Evolutionary conservation across 2,113 vertebrate species (phyloP).

Genomic region (Copsychus sechellarum): DNA sequence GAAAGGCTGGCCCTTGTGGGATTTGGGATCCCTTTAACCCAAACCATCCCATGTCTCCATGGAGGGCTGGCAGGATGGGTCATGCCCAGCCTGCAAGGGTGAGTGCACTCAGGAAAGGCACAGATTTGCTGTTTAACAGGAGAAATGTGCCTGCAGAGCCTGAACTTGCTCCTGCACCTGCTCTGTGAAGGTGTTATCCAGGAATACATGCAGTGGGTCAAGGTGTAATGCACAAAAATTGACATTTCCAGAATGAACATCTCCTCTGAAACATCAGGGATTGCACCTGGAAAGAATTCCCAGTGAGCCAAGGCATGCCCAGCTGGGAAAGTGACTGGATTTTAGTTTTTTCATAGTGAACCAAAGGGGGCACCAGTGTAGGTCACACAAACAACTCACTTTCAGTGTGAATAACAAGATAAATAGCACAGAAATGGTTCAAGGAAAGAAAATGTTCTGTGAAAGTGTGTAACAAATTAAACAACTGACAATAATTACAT

Average conservation of each 20-base stretch:
- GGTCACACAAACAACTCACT: not conserved
- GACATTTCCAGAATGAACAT: not conserved
- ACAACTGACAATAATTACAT: not conserved
- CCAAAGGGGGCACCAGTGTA: not conserved
- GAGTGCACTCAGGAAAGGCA: not conserved
- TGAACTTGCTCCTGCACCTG: fast-evolving
- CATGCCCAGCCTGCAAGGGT: not conserved
- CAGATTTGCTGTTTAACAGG: not conserved
- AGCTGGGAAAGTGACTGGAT: not conserved
- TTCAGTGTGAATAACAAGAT: not conserved
- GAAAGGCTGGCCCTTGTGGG: too few species aligned
- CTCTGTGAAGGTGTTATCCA: not conserved
- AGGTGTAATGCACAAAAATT: fast-evolving
- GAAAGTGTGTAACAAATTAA: not conserved
- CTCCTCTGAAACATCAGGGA: not conserved
- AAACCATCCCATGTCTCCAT: too few species aligned
- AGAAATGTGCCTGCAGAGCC: not conserved
- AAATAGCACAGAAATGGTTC: not conserved
- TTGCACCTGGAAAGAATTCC: not conserved
- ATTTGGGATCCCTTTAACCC: too few species aligned
- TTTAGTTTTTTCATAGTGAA: not conserved
- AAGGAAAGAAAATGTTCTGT: not conserved
- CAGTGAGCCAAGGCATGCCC: not conserved
- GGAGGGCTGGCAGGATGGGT: not conserved
- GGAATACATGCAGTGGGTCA: not conserved